Evolutionary conservation across 2,113 vertebrate species (phyloP).

Genomic region (Kryptolebias marmoratus): DNA sequence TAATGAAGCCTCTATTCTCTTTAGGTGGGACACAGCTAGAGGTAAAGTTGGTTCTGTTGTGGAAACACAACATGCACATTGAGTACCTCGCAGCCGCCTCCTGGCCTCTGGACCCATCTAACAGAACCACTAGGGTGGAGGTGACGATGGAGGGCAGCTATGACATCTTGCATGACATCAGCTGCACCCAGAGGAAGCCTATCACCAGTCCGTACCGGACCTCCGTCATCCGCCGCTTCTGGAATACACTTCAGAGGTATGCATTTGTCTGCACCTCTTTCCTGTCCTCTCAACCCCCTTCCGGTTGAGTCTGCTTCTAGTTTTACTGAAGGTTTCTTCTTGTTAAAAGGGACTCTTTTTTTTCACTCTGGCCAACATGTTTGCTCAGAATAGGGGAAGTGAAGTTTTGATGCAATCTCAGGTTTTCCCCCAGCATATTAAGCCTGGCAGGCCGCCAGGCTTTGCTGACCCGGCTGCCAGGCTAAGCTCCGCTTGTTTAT

Average conservation of each 20-base stretch:
- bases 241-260: conserved; percentile 97
- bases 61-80: conserved; percentile 99
- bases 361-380: no score
- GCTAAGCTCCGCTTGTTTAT: no score
- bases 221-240: conserved; percentile 96
- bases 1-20: background rate
- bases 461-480: no score
- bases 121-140: conserved; percentile 91
- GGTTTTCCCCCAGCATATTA: no score
- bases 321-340: no score
- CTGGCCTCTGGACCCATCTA: conserved; percentile 89
- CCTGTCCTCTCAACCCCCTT: no score
- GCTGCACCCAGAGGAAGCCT: conserved; percentile 95
- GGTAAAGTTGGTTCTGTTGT: conserved; percentile 93
- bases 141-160: conserved; percentile 99
- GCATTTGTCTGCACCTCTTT: no score
- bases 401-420: no score
- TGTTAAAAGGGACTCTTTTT: no score
- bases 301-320: no score
- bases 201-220: conserved; percentile 97
- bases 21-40: conserved; percentile 93
- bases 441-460: no score
- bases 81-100: conserved; percentile 91
- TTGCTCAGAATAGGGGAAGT: no score
- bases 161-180: conserved; percentile 97